Percentiles rank a stretch among this genome's conserved stretches.
phyloP scores from a whole-genome alignment of 2,113 vertebrate species.

The Marmota monax region DNA sequence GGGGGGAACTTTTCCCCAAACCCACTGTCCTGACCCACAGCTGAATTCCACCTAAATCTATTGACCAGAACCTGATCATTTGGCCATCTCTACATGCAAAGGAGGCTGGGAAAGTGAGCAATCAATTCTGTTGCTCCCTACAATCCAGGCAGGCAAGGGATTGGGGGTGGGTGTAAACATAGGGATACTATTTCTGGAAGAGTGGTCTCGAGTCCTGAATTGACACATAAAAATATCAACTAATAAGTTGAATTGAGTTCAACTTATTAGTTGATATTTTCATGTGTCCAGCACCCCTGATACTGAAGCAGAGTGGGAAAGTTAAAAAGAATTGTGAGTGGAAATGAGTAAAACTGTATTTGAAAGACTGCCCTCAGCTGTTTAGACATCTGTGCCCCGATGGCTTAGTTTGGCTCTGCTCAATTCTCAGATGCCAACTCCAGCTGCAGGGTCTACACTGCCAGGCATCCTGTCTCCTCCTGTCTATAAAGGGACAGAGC shows the following conservation, averaged over 20 bases:
- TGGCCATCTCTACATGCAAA: neutral
- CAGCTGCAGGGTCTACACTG: neutral
- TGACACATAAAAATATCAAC: no score
- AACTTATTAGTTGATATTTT: neutral
- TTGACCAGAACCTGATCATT: neutral
- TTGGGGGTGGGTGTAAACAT: neutral
- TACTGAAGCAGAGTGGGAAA: neutral
- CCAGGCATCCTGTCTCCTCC: neutral
- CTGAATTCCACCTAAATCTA: slow-evolving; percentile 20
- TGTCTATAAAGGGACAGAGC: neutral
- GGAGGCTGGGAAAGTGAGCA: neutral
- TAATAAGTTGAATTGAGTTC: no score
- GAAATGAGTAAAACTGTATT: neutral
- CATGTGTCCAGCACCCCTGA: neutral
- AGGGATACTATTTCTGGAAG: neutral
- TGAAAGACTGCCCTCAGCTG: neutral
- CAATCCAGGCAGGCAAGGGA: neutral
- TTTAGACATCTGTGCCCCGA: neutral
- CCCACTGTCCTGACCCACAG: neutral
- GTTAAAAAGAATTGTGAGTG: neutral
- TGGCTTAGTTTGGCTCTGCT: neutral
- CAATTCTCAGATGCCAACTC: neutral
- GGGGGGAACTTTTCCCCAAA: neutral
- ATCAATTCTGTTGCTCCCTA: neutral
- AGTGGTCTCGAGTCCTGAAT: neutral